Percentiles rank a stretch among this genome's conserved stretches.
phyloP scores from a whole-genome alignment of 1,140 invertebrate species.

The Sycophaga agraensis region DNA sequence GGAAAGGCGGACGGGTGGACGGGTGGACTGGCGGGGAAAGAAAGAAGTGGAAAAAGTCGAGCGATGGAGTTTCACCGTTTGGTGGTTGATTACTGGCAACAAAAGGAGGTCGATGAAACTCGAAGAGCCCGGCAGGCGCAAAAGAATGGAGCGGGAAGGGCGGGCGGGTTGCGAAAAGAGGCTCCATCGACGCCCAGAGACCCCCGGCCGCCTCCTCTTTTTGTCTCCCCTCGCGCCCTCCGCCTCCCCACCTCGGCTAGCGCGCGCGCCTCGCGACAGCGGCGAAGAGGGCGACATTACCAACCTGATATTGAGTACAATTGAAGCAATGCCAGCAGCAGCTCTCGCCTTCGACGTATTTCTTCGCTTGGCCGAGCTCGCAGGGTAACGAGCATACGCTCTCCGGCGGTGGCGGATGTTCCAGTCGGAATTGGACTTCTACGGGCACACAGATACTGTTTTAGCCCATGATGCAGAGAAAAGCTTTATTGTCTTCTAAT shows the following conservation, averaged over 20 bases:
- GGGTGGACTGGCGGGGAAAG: neutral
- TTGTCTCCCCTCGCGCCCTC: neutral
- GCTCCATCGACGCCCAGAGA: slow-evolving; percentile 12
- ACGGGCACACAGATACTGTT: no score
- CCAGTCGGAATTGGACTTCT: slow-evolving; percentile 82
- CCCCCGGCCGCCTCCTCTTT: neutral
- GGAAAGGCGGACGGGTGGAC: no score
- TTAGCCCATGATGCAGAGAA: no score
- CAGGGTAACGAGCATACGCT: slow-evolving; percentile 90
- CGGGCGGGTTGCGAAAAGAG: neutral
- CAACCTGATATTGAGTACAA: slow-evolving; percentile 87
- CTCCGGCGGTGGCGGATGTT: slow-evolving; percentile 73
- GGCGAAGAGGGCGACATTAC: slow-evolving; percentile 32
- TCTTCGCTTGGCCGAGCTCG: slow-evolving; percentile 82
- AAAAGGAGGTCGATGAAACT: slow-evolving; percentile 21
- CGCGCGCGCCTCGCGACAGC: neutral
- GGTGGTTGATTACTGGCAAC: slow-evolving; percentile 24
- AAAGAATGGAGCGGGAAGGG: neutral
- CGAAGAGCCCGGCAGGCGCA: slow-evolving; percentile 10
- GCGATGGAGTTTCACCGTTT: slow-evolving; percentile 20
- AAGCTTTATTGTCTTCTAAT: no score
- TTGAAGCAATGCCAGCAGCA: slow-evolving; percentile 97
- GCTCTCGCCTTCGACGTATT: slow-evolving; percentile 86
- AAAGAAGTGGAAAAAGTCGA: slow-evolving; percentile 14
- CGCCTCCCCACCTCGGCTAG: neutral